phyloP scores from a whole-genome alignment of 2,113 vertebrate species.

The Atrichornis clamosus region DNA sequence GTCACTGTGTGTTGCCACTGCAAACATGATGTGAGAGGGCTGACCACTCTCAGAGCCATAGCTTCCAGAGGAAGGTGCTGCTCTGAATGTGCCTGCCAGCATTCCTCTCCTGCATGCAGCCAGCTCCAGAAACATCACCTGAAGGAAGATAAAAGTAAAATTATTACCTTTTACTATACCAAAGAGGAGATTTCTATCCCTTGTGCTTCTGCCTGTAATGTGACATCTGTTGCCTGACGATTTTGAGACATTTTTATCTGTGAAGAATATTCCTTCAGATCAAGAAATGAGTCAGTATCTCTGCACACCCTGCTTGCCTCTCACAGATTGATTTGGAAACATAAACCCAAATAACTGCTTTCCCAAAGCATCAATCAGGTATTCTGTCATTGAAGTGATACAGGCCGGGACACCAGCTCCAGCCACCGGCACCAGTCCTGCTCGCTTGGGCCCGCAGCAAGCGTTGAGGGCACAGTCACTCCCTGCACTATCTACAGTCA shows the following conservation, averaged over 20 bases:
- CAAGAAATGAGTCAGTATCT: neutral
- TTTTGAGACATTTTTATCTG: slow-evolving; percentile 1
- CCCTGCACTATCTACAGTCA: neutral
- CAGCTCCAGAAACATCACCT: neutral
- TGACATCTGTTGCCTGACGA: neutral
- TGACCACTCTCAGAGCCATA: neutral
- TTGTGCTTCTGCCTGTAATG: neutral
- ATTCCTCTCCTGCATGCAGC: neutral
- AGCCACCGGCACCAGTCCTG: neutral
- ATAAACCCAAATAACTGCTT: neutral
- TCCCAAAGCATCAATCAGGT: neutral
- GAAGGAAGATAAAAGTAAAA: neutral
- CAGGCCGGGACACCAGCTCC: neutral
- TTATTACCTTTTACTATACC: neutral
- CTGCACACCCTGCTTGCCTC: neutral
- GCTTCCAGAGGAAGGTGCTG: neutral
- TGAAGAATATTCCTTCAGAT: neutral
- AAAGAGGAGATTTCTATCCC: neutral
- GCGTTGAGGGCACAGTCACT: rapidly evolving
- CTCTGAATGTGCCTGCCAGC: neutral
- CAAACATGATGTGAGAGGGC: neutral
- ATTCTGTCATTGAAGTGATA: neutral
- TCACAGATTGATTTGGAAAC: neutral
- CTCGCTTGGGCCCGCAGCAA: neutral
- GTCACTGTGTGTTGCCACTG: neutral